These are phyloP conservation scores for Hyperoplus lanceolatus DNA, from an alignment of 2,797 vertebrate genomes.

Conservation along the genomic window DNA sequence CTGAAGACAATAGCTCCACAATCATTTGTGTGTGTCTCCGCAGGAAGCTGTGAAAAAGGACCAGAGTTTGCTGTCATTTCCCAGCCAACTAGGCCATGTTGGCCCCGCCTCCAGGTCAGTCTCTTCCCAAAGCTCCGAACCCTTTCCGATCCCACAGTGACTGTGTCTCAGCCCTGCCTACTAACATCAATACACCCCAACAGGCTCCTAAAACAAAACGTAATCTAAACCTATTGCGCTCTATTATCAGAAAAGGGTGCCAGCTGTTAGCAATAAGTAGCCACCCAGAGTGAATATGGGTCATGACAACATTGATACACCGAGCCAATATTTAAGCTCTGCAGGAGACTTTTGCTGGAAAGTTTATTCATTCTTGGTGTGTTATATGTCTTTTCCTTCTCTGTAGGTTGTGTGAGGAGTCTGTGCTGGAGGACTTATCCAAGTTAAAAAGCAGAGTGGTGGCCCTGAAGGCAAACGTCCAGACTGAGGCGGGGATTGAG, in stretches of 20 bases:
- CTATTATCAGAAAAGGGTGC: slow-evolving; percentile 7
- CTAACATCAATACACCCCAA: slow-evolving; percentile 37
- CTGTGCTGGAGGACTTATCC: slow-evolving; percentile 85
- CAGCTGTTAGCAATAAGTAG: slow-evolving; percentile 47
- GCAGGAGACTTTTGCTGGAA: slow-evolving; percentile 5
- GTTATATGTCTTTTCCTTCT: slow-evolving; percentile 8
- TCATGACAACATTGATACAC: slow-evolving; percentile 46
- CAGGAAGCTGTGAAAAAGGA: slow-evolving; percentile 91
- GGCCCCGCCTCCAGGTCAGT: slow-evolving; percentile 86
- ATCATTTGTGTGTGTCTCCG: slow-evolving; percentile 76
- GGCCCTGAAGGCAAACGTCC: slow-evolving; percentile 75
- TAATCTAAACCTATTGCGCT: slow-evolving; percentile 24
- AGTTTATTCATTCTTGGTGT: neutral
- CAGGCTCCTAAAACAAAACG: slow-evolving; percentile 30
- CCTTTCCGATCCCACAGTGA: slow-evolving; percentile 36
- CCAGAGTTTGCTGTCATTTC: slow-evolving; percentile 86
- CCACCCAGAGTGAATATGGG: slow-evolving; percentile 51
- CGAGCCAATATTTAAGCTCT: slow-evolving; percentile 41
- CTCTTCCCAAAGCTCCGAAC: slow-evolving; percentile 58
- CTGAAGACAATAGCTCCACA: slow-evolving; percentile 77
- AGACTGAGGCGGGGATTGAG: slow-evolving; percentile 80
- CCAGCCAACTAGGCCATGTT: slow-evolving; percentile 86
- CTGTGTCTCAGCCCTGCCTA: slow-evolving; percentile 24
- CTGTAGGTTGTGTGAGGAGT: slow-evolving; percentile 86
- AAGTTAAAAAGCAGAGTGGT: slow-evolving; percentile 84